Base-by-base conservation (phyloP, 2,113 vertebrate species). In the Gasterosteus nipponicus region DNA sequence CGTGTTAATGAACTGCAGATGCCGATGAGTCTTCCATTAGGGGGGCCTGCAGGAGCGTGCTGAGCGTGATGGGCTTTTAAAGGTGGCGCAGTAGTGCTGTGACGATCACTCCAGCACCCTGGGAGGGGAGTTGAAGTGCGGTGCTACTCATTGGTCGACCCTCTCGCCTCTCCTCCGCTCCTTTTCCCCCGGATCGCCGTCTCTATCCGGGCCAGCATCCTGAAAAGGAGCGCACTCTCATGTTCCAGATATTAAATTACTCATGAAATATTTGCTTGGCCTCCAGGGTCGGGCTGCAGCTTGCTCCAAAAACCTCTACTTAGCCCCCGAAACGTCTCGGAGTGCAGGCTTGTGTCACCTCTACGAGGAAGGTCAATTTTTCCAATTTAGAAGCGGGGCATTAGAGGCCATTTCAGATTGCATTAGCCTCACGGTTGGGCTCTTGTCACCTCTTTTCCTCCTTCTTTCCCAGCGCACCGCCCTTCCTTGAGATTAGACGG, bases 191-290 rank as follows among this genome's bases (percentile, higher is more conserved):
- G 77, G 87, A 91, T 91, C 75, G 44, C 85, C 87, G 89, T 89
- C 84, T 86, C 58, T 84, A 88, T 88, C 87, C 60, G 71, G 80
- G 87, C 81, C 82, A 75, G 75, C 84, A 76, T 92, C 86, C 84
- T 85, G 88, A 87, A 83, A 79, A 26, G 75, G 73, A 86, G 82
- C 81, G 38, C 70, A 58, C 78, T 82, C 87, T 92, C 90, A 88
- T 93, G 94, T 93, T 94, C 93, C 90, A 94, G 89, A 93, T 94
- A 94, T 93, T 94, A 93, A 95, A 95, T 95, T 94, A 94, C 93
- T 94, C 93, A 94, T 94, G 88, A 94, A 95, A 94, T 91, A 94
- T 93, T 94, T 90, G 88, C 87, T 74, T 77, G 83, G 89, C 91
- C 93, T 92, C 78, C 83, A 78, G 90, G 92, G 90, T 89, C 77